These are phyloP conservation scores for Cyanistes caeruleus DNA, from an alignment of 2,113 vertebrate species.

Conservation along the genomic window DNA sequence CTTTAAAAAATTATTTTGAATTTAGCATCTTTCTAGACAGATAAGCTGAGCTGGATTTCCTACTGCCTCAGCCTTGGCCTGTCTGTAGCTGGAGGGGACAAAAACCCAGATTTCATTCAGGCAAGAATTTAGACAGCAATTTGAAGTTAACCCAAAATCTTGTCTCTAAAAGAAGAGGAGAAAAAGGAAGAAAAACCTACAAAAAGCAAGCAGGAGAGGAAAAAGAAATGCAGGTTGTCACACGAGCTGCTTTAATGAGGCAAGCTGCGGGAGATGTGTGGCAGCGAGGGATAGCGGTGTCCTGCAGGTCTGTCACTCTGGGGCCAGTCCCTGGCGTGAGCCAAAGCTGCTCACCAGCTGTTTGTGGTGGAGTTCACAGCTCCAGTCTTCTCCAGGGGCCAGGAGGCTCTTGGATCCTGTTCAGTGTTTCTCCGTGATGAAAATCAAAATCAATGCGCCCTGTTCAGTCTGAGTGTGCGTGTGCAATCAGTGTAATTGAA, in stretches of 20 bases:
- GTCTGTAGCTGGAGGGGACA: not conserved
- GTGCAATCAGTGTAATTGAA: slow-evolving; percentile 5
- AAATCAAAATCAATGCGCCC: not conserved
- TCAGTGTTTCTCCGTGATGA: not conserved
- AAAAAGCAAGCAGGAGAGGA: not conserved
- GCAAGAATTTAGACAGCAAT: not conserved
- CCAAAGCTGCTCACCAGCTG: not conserved
- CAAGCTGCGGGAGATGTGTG: not conserved
- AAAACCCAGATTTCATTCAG: not conserved
- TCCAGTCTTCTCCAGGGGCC: not conserved
- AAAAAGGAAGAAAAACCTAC: not conserved
- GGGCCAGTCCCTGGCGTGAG: not conserved
- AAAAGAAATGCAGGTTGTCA: not conserved
- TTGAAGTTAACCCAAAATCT: not conserved
- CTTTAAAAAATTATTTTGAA: not conserved
- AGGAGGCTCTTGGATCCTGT: not conserved
- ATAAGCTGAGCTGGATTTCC: not conserved
- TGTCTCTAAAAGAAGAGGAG: not conserved
- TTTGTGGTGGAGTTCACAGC: not conserved
- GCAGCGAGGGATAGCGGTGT: not conserved
- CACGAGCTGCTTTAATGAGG: not conserved
- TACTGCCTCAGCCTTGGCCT: not conserved
- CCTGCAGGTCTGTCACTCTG: not conserved
- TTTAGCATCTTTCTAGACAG: not conserved
- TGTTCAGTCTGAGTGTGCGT: not conserved